Conservation (phyloP, 2,888 invertebrate genomes). For the Brenthis hecate region DNA sequence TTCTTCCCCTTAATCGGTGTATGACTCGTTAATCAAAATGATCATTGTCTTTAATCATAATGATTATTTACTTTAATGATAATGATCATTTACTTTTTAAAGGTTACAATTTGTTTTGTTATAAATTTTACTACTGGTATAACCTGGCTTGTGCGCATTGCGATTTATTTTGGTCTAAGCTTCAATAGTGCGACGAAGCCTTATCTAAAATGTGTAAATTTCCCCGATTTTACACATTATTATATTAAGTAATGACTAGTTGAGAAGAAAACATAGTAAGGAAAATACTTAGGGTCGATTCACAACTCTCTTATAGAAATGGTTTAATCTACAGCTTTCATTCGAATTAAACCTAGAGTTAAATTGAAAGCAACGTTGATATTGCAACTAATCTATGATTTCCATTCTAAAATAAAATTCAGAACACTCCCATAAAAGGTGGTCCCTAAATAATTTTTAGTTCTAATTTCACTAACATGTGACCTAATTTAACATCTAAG, state of each 20-base stretch:
- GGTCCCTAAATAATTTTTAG: slow-evolving; percentile 68
- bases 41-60: slow-evolving; percentile 44
- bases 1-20: slow-evolving; percentile 80
- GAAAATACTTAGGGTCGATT: slow-evolving; percentile 60
- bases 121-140: slow-evolving; percentile 42
- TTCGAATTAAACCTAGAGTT: slow-evolving; percentile 62
- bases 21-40: slow-evolving; percentile 57
- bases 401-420: slow-evolving; percentile 58
- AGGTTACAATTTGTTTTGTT: slow-evolving; percentile 43
- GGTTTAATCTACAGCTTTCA: slow-evolving; percentile 49
- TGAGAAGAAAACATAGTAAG: slow-evolving; percentile 46
- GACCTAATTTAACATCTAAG: slow-evolving; percentile 64
- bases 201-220: slow-evolving; percentile 73
- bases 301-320: slow-evolving; percentile 67
- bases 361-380: slow-evolving; percentile 63
- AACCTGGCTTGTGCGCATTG: slow-evolving; percentile 70
- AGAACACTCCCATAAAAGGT: slow-evolving; percentile 72
- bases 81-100: slow-evolving; percentile 42
- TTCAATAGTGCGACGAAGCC: slow-evolving; percentile 65
- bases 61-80: slow-evolving; percentile 44
- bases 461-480: slow-evolving; percentile 54
- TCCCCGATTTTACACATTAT: slow-evolving; percentile 76
- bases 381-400: slow-evolving; percentile 54
- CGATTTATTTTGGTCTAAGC: slow-evolving; percentile 66
- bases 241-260: slow-evolving; percentile 51